Base-by-base conservation (phyloP, 2,113 vertebrate genomes). In the Canis aureus region DNA sequence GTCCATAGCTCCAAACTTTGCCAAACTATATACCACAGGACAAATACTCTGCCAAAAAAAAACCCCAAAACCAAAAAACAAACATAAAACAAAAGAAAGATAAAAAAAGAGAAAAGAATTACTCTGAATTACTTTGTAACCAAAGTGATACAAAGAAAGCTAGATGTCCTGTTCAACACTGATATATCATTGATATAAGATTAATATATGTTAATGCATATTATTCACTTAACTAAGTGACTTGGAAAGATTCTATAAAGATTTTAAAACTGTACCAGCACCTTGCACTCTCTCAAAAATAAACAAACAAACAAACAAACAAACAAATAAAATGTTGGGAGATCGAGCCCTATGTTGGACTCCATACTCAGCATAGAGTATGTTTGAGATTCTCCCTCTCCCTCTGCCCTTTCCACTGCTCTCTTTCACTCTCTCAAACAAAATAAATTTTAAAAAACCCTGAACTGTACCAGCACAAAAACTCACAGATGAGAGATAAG, bases 61-160 rank as follows among this genome's bases (percentile, higher is more conserved):
- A 1, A 1, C 43, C 43, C 43, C 5, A 43, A 43, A 43, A 43
- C 5, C 43, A 43, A 43, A 43, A 43, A 43, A 43, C 43, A 43
- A 43, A 43, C 43, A 43, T 43, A 43, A 29, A 27, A 66, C 6
- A 66, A 66, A 15, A 15, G 27, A 64, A 27, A 27, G 25, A 43
- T 43, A 43, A 6, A 11, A 66, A 69, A n/a, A n/a, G 32, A n/a
- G n/a, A n/a, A 19, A 69, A 15, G 23, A 51, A 51, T 93, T 74
- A 95, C 16, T 92, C 38, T 60, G 35, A 81, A 64, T 94, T 76
- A 84, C 32, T 94, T 22, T 90, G 82, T 80, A 60, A 85, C 43
- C 74, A 59, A 73, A 94, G 49, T 60, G 11, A 76, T 51, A 38
- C 0, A 87, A n/a, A 78, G 62, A 88, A 90, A 97, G 76, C 35